Evolutionary conservation across 1,140 invertebrate species (phyloP).

Genomic region (Elymnias hypermnestra): DNA sequence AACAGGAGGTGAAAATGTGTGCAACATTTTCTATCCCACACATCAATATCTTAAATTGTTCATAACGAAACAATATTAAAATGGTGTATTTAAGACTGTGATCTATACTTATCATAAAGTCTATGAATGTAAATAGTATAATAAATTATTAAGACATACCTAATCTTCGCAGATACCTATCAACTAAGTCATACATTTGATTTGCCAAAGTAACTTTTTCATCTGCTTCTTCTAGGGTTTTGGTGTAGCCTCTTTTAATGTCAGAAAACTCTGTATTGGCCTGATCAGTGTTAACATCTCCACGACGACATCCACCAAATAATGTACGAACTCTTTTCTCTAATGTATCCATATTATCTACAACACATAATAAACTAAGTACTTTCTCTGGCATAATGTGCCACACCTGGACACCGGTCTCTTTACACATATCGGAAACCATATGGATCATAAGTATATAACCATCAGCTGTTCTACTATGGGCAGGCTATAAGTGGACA

Average conservation of each 20-base stretch:
- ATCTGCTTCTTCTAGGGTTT: constrained; percentile 94
- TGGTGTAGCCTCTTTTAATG: constrained; percentile 93
- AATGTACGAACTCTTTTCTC: constrained; percentile 93
- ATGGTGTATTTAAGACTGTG: no score
- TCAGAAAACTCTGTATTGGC: constrained; percentile 90
- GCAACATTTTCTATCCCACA: no score
- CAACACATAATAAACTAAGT: constrained; percentile 35
- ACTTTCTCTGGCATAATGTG: no score
- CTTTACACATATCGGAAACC: background rate
- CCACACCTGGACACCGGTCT: no score
- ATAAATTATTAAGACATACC: constrained; percentile 69
- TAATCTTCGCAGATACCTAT: constrained; percentile 92
- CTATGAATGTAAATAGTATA: background rate
- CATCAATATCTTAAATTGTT: no score
- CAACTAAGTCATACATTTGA: constrained; percentile 96
- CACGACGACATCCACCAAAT: constrained; percentile 90
- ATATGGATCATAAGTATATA: no score
- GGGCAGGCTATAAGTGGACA: no score
- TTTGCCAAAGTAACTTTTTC: constrained; percentile 92
- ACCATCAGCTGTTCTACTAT: no score
- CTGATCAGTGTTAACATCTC: constrained; percentile 84
- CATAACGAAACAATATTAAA: no score
- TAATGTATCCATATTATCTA: constrained; percentile 94
- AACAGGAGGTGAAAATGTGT: no score
- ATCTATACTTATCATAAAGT: no score